Conservation (phyloP, 2,797 vertebrate species). For the Pterois miles region DNA sequence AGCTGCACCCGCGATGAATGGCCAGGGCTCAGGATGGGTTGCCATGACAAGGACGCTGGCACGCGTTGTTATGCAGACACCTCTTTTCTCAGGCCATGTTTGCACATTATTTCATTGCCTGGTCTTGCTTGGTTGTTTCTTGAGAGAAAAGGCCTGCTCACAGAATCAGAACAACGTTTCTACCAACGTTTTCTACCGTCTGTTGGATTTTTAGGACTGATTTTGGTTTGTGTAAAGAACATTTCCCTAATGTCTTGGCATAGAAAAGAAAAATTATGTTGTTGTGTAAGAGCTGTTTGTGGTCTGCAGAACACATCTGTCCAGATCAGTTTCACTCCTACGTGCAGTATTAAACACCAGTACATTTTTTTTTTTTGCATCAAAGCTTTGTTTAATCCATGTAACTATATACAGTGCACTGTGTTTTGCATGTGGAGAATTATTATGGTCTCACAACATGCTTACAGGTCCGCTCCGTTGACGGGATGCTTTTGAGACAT, state of each 20-base stretch:
- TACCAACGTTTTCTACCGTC: not conserved
- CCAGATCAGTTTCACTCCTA: not conserved
- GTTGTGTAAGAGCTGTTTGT: slow-evolving; percentile 3
- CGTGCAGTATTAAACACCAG: not conserved
- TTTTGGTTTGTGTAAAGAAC: not conserved
- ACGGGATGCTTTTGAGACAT: no score
- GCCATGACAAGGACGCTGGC: slow-evolving; percentile 67
- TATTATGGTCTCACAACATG: no score
- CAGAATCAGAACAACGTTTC: not conserved
- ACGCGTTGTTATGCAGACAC: slow-evolving; percentile 52
- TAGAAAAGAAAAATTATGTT: not conserved
- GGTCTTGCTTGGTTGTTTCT: slow-evolving; percentile 18
- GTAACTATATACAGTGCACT: no score
- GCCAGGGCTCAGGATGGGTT: slow-evolving; percentile 57
- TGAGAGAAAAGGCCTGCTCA: slow-evolving; percentile 10
- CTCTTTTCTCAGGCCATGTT: slow-evolving; percentile 56
- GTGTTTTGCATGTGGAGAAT: no score
- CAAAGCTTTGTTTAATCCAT: no score
- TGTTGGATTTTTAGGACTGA: not conserved
- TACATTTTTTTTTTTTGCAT: no score
- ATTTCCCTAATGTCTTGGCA: not conserved
- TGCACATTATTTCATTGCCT: slow-evolving; percentile 57
- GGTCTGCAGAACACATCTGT: not conserved
- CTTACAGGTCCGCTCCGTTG: no score
- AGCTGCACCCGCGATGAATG: slow-evolving; percentile 66